Evolutionary conservation across 2,888 invertebrate species (phyloP), one percentile per base, ranked within the genome.

Genomic region (Galeopsomyia nigrocyanea): DNA sequence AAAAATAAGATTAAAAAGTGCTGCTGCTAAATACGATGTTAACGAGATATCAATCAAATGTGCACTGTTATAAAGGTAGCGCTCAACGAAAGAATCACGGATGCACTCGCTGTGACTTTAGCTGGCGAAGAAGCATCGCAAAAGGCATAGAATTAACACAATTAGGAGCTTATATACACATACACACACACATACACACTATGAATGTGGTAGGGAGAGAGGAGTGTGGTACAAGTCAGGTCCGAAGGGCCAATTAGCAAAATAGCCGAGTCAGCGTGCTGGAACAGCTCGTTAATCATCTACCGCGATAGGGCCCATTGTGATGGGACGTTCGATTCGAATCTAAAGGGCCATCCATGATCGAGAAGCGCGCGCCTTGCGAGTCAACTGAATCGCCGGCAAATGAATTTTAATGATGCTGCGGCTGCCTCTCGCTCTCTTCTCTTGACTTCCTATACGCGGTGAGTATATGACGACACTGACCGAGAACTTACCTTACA

Each of bases 251-350:
- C 82, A 82, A 82, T 84, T 83, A 84, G 82, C 80, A 80, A 82
- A 83, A 82, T 80, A 80, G 84, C 75, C 84, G 80, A 85, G 85
- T 86, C 86, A 86, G 82, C 82, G 82, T 81, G 82, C 81, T 26
- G 26, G 78, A 83, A 82, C 83, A 83, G 39, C 39, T 82, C 86
- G 86, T 86, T 86, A 86, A 86, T 86, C 86, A 86, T 85, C 26
- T 26, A 26, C 5, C 76, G 78, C 75, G 74, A 77, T 77, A 74
- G 14, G 16, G 51, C 26, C 39, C 5, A 14, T 7, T n/a, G 58
- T 19, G 16, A 31, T 16, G 58, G 31, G 26, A 31, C 6, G n/a
- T 49, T 62, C 63, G 71, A 65, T 66, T 65, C 65, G 19, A 60
- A 71, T 66, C 65, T 39, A 50, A 64, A 64, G n/a, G 26, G 10